Evolutionary conservation across 2,797 vertebrate species (phyloP), one percentile per base, ranked within the genome.

Genomic region (Mormyrops attenuatus): DNA sequence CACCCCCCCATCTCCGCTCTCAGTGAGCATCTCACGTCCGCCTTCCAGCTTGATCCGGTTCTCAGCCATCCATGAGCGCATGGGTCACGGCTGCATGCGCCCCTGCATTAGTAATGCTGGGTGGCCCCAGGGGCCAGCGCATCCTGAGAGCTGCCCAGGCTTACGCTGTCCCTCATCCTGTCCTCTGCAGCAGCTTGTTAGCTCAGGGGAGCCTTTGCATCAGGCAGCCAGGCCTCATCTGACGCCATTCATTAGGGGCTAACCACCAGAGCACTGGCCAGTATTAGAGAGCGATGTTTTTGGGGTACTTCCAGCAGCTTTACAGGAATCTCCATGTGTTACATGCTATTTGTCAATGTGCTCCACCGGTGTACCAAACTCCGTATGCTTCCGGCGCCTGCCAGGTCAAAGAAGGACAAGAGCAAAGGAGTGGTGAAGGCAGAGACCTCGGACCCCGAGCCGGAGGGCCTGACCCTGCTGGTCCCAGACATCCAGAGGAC

Each of bases 401-500:
- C 85, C 92, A 99, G 99, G 95, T 99, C 98, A 91, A 99, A 99
- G 95, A 99, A 99, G 93, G 99, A 99, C 93, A 99, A 98, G 95
- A 96, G 96, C 91, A 99, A 99, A 97, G 96, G 97, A 3, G 97
- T 97, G 91, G 96, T 97, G 89, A 99, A 99, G 93, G 91, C 97
- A 0, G 99, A 99, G 26, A 63, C 93, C 85, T 97, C 98, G 0
- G 99, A 99, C 91, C 97, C 98, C 9, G 99, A 99, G 90, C 98
- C 99, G 0, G 99, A 99, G 93, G 99, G 99, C 20, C 94, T 99
- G 91, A 98, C 98, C 0, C 96, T 99, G 55, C 93, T 99, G 91
- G 99, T 99, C n/a, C 98, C 98, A 0, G 99, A 99, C 94, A 99
- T 99, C 92, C 99, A 99, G 89, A 98, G 96, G 94, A 99, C 99